A percentile compares a stretch with the other conserved stretches of the same genome.
Evolutionary conservation across 2,113 vertebrate species (phyloP).

Genomic region (Muscicapa adusta): DNA sequence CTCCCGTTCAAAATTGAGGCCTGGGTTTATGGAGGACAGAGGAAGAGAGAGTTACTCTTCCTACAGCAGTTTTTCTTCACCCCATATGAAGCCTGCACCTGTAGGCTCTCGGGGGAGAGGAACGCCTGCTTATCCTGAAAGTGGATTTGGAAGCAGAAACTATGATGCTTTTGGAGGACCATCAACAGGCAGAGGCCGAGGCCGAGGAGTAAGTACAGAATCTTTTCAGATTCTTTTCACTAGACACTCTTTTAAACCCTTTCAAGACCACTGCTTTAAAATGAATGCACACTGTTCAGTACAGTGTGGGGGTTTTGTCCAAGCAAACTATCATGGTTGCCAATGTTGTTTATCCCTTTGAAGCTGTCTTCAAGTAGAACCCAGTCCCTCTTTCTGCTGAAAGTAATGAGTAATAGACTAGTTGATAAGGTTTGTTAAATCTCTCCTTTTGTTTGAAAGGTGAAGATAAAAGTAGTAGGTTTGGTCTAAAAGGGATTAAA

Average conservation of each 20-base stretch:
- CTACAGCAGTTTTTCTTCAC: constrained; percentile 86
- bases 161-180: constrained; percentile 88
- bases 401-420: constrained; percentile 69
- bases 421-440: constrained; percentile 69
- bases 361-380: constrained; percentile 67
- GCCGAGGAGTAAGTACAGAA: constrained; percentile 90
- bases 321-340: constrained; percentile 63
- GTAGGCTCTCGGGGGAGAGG: constrained; percentile 90
- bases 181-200: constrained; percentile 87
- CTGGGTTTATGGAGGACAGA: constrained; percentile 88
- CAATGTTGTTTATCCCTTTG: constrained; percentile 62
- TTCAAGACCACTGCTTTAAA: constrained; percentile 82
- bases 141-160: constrained; percentile 86
- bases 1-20: constrained; percentile 84
- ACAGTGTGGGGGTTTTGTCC: constrained; percentile 68
- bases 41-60: constrained; percentile 87
- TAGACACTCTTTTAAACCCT: constrained; percentile 86
- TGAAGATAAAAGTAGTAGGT: constrained; percentile 72
- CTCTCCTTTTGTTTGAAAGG: constrained; percentile 76
- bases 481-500: constrained; percentile 86
- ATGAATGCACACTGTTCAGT: constrained; percentile 72
- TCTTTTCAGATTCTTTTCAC: constrained; percentile 89
- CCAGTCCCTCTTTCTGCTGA: constrained; percentile 57
- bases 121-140: constrained; percentile 86
- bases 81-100: constrained; percentile 85